These are phyloP conservation scores for Teleogryllus oceanicus DNA, from an alignment of 2,888 invertebrate species.

Conservation along the genomic window DNA sequence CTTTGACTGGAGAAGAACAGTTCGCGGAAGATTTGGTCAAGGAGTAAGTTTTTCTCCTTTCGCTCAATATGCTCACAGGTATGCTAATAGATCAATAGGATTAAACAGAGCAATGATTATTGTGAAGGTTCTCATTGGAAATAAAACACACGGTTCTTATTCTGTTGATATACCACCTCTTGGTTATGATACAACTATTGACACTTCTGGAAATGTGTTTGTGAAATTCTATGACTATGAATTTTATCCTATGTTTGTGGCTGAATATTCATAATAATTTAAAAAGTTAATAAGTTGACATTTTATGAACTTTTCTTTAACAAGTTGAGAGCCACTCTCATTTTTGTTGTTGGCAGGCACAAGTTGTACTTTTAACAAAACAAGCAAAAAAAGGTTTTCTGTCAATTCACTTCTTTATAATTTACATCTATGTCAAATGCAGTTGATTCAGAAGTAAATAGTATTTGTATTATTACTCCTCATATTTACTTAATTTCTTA, in stretches of 20 bases:
- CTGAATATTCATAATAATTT: background rate
- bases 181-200: conserved; percentile 26
- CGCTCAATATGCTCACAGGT: conserved; percentile 34
- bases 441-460: no score
- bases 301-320: no score
- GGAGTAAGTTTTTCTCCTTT: conserved; percentile 35
- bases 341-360: no score
- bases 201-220: conserved; percentile 19
- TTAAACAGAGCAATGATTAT: conserved; percentile 42
- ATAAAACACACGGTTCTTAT: background rate
- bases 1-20: background rate
- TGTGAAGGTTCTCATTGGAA: conserved; percentile 22
- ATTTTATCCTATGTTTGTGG: conserved; percentile 28
- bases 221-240: conserved; percentile 32
- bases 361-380: no score
- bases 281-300: no score
- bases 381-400: no score
- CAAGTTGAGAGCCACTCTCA: no score
- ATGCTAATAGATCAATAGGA: conserved; percentile 27
- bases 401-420: no score
- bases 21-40: conserved; percentile 12
- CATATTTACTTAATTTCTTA: no score
- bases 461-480: no score
- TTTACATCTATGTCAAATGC: no score
- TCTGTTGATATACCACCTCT: background rate